Evolutionary conservation across 2,113 vertebrate species (phyloP).

Genomic region (Alouatta palliata): DNA sequence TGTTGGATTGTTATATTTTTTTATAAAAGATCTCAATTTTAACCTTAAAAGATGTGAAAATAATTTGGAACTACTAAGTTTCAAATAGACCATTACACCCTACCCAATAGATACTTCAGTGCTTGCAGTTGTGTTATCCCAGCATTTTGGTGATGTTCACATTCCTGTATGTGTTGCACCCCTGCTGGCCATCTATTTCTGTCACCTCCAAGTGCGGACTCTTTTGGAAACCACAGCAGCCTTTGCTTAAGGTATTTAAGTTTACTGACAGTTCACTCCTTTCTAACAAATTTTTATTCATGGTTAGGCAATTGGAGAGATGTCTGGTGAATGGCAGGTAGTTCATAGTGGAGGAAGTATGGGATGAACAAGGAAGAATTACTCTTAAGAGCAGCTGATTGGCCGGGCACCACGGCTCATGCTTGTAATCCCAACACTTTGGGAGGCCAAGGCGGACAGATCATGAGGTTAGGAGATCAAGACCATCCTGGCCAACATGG

Average conservation of each 20-base stretch:
- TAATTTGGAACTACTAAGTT: not conserved
- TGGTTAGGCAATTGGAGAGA: not conserved
- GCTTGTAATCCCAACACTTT: too few species aligned
- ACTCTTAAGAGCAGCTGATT: not conserved
- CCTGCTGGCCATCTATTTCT: not conserved
- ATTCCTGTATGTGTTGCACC: not conserved
- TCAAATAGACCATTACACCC: not conserved
- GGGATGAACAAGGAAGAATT: not conserved
- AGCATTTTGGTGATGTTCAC: not conserved
- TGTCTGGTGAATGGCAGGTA: not conserved
- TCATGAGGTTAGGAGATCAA: too few species aligned
- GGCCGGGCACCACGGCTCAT: too few species aligned
- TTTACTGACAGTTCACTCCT: not conserved
- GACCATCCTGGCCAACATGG: too few species aligned
- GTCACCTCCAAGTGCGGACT: not conserved
- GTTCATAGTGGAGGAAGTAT: not conserved
- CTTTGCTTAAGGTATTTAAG: not conserved
- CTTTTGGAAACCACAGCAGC: not conserved
- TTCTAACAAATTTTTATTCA: not conserved
- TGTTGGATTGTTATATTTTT: not conserved
- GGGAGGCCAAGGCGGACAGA: too few species aligned
- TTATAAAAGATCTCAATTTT: not conserved
- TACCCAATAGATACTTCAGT: not conserved
- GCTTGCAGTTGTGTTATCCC: not conserved
- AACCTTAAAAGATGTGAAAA: not conserved